phyloP scores from a whole-genome alignment of 2,888 invertebrate species.

The Acleris emargana region DNA sequence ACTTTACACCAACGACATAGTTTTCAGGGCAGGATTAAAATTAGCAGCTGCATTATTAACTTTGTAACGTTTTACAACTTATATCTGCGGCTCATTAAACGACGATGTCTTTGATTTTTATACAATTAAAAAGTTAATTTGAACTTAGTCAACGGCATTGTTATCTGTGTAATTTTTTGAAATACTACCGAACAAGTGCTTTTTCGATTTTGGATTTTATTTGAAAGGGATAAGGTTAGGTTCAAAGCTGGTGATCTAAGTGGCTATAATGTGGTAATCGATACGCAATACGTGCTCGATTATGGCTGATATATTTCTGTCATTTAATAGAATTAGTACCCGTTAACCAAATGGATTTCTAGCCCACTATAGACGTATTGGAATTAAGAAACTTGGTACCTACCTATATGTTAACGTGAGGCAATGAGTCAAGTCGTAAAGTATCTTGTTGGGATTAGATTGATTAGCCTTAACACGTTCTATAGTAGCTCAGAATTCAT shows the following conservation, averaged over 20 bases:
- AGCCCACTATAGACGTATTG: too few species aligned
- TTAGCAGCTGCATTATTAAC: neutral
- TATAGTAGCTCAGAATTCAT: too few species aligned
- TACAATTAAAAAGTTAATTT: neutral
- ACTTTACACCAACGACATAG: neutral
- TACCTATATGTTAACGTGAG: too few species aligned
- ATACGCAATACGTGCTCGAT: neutral
- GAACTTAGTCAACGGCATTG: neutral
- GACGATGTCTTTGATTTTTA: neutral
- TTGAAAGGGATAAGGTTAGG: too few species aligned
- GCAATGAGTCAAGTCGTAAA: too few species aligned
- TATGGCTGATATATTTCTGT: neutral
- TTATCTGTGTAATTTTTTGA: neutral
- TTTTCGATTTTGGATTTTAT: neutral
- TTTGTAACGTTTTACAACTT: neutral
- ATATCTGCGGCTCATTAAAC: constrained; percentile 1
- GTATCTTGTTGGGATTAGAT: too few species aligned
- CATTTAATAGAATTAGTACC: neutral
- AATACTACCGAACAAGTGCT: neutral
- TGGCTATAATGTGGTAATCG: neutral
- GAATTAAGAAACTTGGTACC: neutral
- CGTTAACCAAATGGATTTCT: too few species aligned
- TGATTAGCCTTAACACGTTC: too few species aligned
- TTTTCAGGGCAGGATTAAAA: too few species aligned
- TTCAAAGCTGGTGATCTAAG: neutral